These are phyloP conservation scores for Leptodactylus fuscus DNA, from an alignment of 2,113 vertebrate species.

Conservation along the genomic window DNA sequence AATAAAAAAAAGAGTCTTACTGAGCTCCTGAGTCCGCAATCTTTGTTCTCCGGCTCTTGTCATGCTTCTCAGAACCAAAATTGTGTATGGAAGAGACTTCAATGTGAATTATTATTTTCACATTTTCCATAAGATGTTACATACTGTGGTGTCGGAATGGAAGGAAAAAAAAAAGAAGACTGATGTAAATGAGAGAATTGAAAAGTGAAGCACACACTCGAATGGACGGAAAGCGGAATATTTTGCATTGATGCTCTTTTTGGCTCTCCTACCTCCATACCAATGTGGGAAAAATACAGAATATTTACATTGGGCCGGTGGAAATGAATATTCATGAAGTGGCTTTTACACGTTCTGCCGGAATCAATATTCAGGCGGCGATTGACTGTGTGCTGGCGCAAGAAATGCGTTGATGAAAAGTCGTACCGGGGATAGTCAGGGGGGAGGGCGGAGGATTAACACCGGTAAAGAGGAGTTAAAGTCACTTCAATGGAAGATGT, in stretches of 20 bases:
- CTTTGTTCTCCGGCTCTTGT: conserved; percentile 32
- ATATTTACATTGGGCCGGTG: conserved; percentile 16
- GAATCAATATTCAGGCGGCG: not conserved
- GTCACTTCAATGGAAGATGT: not conserved
- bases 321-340: conserved; percentile 26
- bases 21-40: conserved; percentile 42
- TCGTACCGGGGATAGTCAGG: not conserved
- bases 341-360: not conserved
- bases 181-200: conserved; percentile 3
- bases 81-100: conserved; percentile 42
- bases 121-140: conserved; percentile 30
- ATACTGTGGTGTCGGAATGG: not conserved
- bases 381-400: not conserved
- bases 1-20: conserved; percentile 1
- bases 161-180: not conserved
- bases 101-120: conserved; percentile 33
- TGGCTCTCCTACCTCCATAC: not conserved
- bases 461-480: not conserved
- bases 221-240: not conserved
- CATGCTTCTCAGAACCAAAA: conserved; percentile 34
- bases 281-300: not conserved
- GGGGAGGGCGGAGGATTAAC: not conserved
- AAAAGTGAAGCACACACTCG: not conserved
- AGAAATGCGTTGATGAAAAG: not conserved
- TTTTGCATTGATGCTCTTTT: conserved; percentile 3